These are phyloP conservation scores for Drosophila trapezifrons DNA, from an alignment of 1,140 invertebrate genomes.

Conservation along the genomic window DNA sequence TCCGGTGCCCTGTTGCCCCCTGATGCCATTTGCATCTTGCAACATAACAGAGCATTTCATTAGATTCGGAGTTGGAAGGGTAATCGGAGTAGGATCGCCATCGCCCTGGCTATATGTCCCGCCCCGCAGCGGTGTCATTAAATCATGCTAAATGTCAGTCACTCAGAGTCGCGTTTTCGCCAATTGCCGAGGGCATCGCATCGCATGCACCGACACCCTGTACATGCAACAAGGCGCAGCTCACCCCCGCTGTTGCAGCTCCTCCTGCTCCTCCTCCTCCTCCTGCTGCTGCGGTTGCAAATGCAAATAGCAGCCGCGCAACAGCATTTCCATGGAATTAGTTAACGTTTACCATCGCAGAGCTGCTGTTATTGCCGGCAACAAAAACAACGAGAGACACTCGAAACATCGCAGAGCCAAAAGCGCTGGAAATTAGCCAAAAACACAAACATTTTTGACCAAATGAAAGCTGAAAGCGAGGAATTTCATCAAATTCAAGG, in stretches of 20 bases:
- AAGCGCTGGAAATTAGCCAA: neutral
- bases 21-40: conserved; percentile 77
- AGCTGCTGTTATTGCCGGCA: conserved; percentile 40
- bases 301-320: conserved; percentile 70
- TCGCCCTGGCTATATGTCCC: conserved; percentile 20
- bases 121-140: conserved; percentile 71
- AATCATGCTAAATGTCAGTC: conserved; percentile 83
- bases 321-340: conserved; percentile 80
- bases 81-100: conserved; percentile 2
- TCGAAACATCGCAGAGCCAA: conserved; percentile 10
- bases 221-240: neutral
- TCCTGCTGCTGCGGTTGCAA: conserved; percentile 50
- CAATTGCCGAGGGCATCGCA: conserved; percentile 36
- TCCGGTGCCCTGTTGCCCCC: neutral
- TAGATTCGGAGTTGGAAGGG: conserved; percentile 39
- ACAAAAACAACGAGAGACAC: conserved; percentile 40
- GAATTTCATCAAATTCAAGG: neutral
- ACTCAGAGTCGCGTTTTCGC: conserved; percentile 49
- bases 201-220: conserved; percentile 52
- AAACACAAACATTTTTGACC: neutral
- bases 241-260: neutral
- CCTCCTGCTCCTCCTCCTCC: conserved; percentile 11
- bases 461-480: neutral
- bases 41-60: conserved; percentile 54
- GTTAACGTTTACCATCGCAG: conserved; percentile 78